These are phyloP conservation scores for Panopea generosa DNA, from an alignment of 2,888 invertebrate species.

Conservation along the genomic window DNA sequence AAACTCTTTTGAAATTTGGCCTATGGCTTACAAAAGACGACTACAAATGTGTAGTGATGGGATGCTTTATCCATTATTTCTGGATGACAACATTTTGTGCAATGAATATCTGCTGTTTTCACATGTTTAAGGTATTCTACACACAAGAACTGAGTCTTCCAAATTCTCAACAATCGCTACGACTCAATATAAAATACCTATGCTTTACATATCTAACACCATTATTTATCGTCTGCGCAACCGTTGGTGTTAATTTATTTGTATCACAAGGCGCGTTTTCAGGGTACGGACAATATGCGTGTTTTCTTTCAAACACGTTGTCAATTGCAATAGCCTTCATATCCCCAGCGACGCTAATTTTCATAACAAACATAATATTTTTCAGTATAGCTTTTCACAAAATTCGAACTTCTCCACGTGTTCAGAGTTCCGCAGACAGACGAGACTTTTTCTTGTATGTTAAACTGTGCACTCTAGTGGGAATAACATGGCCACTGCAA, in stretches of 20 bases:
- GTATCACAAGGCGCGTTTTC: slow-evolving; percentile 26
- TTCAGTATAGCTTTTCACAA: slow-evolving; percentile 60
- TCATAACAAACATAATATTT: slow-evolving; percentile 63
- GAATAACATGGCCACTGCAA: slow-evolving; percentile 73
- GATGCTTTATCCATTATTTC: slow-evolving; percentile 63
- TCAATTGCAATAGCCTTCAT: slow-evolving; percentile 62
- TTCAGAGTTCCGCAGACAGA: slow-evolving; percentile 46
- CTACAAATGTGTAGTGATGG: slow-evolving; percentile 39
- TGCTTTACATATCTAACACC: slow-evolving; percentile 40
- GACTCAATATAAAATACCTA: slow-evolving; percentile 26
- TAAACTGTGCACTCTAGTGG: slow-evolving; percentile 70
- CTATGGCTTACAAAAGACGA: slow-evolving; percentile 2
- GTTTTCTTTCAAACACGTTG: slow-evolving; percentile 43
- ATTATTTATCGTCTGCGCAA: slow-evolving; percentile 22
- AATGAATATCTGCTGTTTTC: slow-evolving; percentile 66
- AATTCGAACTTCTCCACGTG: slow-evolving; percentile 43
- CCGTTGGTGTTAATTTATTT: slow-evolving; percentile 17
- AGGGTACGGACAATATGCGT: slow-evolving; percentile 58
- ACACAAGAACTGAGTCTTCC: slow-evolving; percentile 4
- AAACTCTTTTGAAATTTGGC: slow-evolving; percentile 59
- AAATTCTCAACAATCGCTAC: not conserved
- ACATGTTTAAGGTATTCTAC: slow-evolving; percentile 64
- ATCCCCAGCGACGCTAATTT: slow-evolving; percentile 57
- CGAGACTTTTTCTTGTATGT: slow-evolving; percentile 65
- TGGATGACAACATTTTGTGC: slow-evolving; percentile 66